Conservation (phyloP, 2,797 vertebrate species). For the Eulemur albifrons region DNA sequence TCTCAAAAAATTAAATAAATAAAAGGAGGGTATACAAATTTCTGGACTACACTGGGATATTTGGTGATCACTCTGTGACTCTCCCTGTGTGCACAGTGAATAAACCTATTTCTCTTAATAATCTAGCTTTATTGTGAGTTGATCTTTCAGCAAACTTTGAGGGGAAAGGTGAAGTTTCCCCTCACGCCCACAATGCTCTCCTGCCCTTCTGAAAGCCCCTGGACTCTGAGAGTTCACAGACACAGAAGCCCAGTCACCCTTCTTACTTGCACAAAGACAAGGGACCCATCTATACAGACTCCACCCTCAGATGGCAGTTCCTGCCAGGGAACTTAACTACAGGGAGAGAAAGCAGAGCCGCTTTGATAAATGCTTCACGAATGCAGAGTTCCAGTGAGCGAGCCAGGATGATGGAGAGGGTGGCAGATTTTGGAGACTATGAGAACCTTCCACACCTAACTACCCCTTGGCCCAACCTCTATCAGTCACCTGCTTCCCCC, state of each 20-base stretch:
- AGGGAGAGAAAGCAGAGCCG: background rate
- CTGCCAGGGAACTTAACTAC: background rate
- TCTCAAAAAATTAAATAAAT: no score
- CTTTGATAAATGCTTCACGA: background rate
- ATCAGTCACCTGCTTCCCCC: background rate
- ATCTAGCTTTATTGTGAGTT: background rate
- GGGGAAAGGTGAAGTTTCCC: background rate
- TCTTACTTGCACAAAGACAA: background rate
- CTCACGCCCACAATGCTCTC: background rate
- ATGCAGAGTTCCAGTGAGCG: background rate
- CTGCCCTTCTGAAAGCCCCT: background rate
- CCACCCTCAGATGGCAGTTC: background rate
- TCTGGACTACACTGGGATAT: background rate
- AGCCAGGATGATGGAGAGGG: background rate
- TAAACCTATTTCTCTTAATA: background rate
- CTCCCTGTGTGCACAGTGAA: background rate
- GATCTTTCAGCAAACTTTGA: background rate
- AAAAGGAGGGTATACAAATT: background rate
- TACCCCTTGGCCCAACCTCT: background rate
- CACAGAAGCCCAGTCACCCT: no score
- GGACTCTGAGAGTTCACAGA: background rate
- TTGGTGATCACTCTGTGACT: background rate
- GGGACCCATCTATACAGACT: background rate
- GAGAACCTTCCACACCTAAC: background rate
- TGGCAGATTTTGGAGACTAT: background rate